Conservation (phyloP, 2,113 vertebrate species). For the Chaetodon auriga region DNA sequence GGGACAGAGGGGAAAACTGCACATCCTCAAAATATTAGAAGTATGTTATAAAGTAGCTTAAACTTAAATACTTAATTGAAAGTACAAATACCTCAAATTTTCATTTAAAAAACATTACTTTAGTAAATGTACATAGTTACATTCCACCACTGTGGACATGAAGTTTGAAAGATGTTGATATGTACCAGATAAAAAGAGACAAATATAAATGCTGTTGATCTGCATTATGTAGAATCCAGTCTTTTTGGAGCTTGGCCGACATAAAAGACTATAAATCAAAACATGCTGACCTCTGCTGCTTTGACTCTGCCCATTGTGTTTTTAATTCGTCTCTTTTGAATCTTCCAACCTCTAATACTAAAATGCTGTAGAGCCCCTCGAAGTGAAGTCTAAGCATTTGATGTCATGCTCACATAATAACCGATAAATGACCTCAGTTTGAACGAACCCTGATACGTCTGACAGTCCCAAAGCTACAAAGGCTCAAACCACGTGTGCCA, state of each 20-base stretch:
- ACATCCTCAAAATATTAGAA: too few relatives aligned
- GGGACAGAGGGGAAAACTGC: too few relatives aligned
- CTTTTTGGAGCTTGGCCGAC: not conserved
- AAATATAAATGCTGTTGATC: not conserved
- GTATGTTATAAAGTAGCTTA: not conserved
- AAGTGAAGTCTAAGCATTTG: not conserved
- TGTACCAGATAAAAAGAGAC: not conserved
- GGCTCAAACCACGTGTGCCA: slow-evolving; percentile 1
- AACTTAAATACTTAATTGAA: too few relatives aligned
- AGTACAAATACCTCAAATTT: too few relatives aligned
- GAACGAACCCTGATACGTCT: not conserved
- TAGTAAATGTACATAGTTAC: not conserved
- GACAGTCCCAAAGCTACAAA: not conserved
- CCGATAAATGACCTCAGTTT: not conserved
- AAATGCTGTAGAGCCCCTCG: not conserved
- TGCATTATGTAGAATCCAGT: not conserved
- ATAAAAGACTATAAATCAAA: too few relatives aligned
- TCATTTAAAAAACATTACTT: not conserved
- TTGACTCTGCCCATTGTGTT: not conserved
- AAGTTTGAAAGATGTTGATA: not conserved
- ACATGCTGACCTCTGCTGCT: not conserved
- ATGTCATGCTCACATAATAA: not conserved
- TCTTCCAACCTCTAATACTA: not conserved
- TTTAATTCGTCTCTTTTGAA: not conserved
- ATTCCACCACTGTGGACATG: not conserved